Conservation (phyloP, 2,797 vertebrate species). For the Cichlasoma orientale region DNA sequence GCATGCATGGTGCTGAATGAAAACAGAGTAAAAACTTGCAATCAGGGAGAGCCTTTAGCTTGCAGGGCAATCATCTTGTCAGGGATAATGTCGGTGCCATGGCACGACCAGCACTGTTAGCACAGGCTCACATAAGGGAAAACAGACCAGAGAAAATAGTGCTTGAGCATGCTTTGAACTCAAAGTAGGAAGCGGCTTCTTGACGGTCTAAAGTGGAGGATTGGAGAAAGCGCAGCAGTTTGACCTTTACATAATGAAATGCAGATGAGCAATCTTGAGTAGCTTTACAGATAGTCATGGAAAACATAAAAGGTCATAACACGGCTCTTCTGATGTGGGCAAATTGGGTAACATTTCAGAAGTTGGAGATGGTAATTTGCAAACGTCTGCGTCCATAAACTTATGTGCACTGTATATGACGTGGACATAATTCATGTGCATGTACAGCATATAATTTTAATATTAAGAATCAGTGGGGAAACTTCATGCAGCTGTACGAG, state of each 20-base stretch:
- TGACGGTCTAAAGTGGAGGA: not conserved
- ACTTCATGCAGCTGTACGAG: not conserved
- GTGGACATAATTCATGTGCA: not conserved
- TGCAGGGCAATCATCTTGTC: conserved; percentile 60
- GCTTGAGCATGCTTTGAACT: conserved; percentile 11
- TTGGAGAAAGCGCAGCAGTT: not conserved
- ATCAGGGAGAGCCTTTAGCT: conserved; percentile 23
- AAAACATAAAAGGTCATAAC: conserved; percentile 40
- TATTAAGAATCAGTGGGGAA: not conserved
- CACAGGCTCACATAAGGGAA: conserved; percentile 7
- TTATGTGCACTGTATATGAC: not conserved
- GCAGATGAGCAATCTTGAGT: conserved; percentile 21
- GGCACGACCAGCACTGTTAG: conserved; percentile 16
- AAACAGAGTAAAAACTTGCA: conserved; percentile 40
- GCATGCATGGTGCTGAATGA: conserved; percentile 22
- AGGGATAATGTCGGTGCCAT: conserved; percentile 32
- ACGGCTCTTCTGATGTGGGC: not conserved
- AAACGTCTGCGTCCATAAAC: not conserved
- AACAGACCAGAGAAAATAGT: conserved; percentile 13
- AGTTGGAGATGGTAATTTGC: not conserved
- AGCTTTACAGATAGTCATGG: not conserved
- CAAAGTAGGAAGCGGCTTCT: not conserved
- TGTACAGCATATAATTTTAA: not conserved
- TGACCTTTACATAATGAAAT: conserved; percentile 54
- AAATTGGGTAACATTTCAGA: not conserved